A percentile compares a stretch with the other conserved stretches of the same genome.
Evolutionary conservation across 2,113 vertebrate genomes (phyloP).

Genomic region (Crocuta crocuta): DNA sequence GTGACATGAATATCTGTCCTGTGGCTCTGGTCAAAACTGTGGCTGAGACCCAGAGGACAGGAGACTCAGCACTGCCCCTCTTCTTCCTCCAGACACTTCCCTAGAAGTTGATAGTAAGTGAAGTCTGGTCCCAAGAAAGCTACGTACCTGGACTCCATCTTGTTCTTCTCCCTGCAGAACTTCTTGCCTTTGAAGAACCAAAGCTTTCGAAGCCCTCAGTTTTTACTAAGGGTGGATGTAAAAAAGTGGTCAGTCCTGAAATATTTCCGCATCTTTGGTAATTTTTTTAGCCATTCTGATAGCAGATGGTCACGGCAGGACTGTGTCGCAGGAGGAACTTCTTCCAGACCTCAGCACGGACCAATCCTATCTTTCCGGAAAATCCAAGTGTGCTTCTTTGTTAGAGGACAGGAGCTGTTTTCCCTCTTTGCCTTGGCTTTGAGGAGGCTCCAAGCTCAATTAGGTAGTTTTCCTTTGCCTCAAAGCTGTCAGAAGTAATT

Average conservation of each 20-base stretch:
- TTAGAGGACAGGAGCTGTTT: background rate
- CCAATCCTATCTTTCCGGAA: background rate
- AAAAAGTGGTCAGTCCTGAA: background rate
- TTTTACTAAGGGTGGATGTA: background rate
- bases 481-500: background rate
- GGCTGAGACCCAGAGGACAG: background rate
- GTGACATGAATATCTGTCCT: background rate
- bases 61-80: fast-evolving
- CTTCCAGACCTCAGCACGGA: background rate
- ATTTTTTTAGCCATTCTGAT: background rate
- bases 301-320: background rate
- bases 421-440: background rate
- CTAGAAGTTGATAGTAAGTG: background rate
- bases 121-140: background rate
- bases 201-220: background rate
- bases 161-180: background rate
- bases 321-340: background rate
- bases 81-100: background rate
- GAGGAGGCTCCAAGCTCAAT: background rate
- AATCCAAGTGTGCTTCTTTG: background rate
- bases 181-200: background rate
- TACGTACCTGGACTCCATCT: too few species aligned
- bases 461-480: background rate
- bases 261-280: background rate
- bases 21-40: too few species aligned